Conservation (phyloP, 2,113 vertebrate genomes). For the Lathamus discolor region DNA sequence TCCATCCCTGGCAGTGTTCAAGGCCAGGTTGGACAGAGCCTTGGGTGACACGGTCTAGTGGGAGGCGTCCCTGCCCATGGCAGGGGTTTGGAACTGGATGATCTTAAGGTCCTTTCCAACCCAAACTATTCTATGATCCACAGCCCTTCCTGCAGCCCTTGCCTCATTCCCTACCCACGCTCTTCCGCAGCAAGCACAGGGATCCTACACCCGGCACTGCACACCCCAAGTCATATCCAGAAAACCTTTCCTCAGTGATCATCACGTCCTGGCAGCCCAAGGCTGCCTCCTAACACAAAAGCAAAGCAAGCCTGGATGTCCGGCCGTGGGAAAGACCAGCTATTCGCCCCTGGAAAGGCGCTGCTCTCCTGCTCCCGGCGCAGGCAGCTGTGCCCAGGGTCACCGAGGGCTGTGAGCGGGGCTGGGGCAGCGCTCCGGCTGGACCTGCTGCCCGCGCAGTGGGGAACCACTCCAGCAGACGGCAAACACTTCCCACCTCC, state of each 20-base stretch:
- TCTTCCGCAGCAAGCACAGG: background rate
- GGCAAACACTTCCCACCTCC: background rate
- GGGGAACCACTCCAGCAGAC: background rate
- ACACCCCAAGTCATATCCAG: background rate
- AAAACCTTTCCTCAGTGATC: background rate
- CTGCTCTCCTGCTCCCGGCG: background rate
- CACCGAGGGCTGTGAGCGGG: background rate
- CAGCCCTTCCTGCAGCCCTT: background rate
- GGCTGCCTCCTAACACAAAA: background rate
- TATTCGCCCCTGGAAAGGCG: background rate
- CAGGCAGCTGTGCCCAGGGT: accelerated
- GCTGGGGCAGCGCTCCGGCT: background rate
- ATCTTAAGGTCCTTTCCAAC: background rate
- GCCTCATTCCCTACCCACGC: background rate
- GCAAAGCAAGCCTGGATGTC: background rate
- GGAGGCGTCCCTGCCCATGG: background rate
- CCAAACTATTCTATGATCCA: background rate
- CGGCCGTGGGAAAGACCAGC: background rate
- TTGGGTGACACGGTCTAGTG: background rate
- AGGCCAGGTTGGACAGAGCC: background rate
- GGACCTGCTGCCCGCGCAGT: background rate
- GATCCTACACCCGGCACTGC: background rate
- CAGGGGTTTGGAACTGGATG: background rate
- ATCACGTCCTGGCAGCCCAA: background rate
- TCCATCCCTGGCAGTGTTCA: background rate